Base-by-base conservation (phyloP, 2,113 vertebrate genomes). In the Plecturocebus donacophilus region DNA sequence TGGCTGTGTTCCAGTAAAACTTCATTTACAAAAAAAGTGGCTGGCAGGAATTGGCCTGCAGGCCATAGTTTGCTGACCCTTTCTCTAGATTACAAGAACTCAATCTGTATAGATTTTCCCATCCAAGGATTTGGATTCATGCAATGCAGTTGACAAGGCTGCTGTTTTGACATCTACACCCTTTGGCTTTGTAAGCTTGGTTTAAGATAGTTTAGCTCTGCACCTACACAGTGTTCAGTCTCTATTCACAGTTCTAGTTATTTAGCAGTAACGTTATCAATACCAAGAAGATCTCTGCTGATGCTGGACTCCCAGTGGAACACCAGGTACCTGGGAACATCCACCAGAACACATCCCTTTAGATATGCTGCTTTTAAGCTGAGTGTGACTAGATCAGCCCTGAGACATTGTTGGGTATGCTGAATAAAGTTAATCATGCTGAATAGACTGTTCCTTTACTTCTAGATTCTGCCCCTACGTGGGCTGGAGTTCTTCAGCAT, bases 401-500 rank as follows among this genome's bases (percentile, higher is more conserved):
- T 47, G 25, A 54, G 47, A 71, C 17, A 3, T 80, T 0, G 0
- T 14, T 90, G 40, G 23, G 38, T 75, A 12, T 73, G 52, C 58
- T 82, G 49, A 90, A 73, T 71, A 70, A 93, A 96, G 86, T 95
- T 94, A 89, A 23, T 90, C 90, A 12, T 54, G 52, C 71, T 90
- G 70, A 97, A 87, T 40, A 96, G 80, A 64, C 49, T 61, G 49
- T 94, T 93, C 40, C 83, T 94, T 90, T 96, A 35, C 64, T 93
- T 96, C 35, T 90, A 71, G 76, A 49, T 82, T 94, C 91, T 87
- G 87, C 90, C 66, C 45, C n/a, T 90, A 66, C 94, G 73, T 87
- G 83, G 88, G 49, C 77, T 97, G 92, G 54, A 94, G 54, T 95
- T 97, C 73, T 96, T 96, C 84, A 93, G 90, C 92, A 68, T 52